Base-by-base conservation (phyloP, 2,888 invertebrate genomes). In the Aproaerema taeniolella region DNA sequence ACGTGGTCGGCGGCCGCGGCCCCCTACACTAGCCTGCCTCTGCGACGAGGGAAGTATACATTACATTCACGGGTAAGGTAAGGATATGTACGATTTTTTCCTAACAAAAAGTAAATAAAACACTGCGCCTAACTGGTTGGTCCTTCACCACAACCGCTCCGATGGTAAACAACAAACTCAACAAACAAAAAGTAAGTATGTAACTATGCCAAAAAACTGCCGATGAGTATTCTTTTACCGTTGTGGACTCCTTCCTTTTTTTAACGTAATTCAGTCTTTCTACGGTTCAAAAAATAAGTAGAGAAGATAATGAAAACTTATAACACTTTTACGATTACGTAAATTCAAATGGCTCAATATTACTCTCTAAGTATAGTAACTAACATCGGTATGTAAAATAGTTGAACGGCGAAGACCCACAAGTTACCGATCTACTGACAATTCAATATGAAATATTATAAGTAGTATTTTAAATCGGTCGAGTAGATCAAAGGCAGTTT, bases 331-430 rank as follows among this genome's bases (percentile, higher is more conserved):
- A 61, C 57, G 50, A 57, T 75, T 78, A 78, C 74, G 70, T 77
- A 75, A 77, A 67, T 66, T 64, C 57, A 72, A 82, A 74, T 72
- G 72, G 67, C 68, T 75, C 67, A 72, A 58, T 67, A 70, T 72
- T 70, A 75, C 63, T 57, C 49, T 62, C 69, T 79, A 73, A 66
- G 56, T 74, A 74, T 71, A 74, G 66, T 75, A 74, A 76, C 83
- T 85, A 81, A 82, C 79, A 75, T 83, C 77, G 72, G 83, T 83
- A 81, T 83, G 79, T 81, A 85, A 85, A 85, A 86, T 85, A 85
- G 74, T 67, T 52, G 53, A 56, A 66, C 74, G 67, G 64, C 63
- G 69, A 74, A 72, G 68, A 54, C 50, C 43, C 66, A 68, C 72
- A 67, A 61, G 55, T 66, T 58, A 58, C 55, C 41, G 50, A 48